Conservation (phyloP, 1,140 invertebrate genomes). For the silkworm (Bombyx mori) region ASM3026992v2 NC_085121.1:8037001-8037500, state of each 20-base stretch:
- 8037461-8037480: slow-evolving; percentile 10
- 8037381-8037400: no score
- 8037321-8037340: background rate
- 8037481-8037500: slow-evolving; percentile 21
- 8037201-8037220: slow-evolving; percentile 10
- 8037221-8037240: slow-evolving; percentile 4
- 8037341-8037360: background rate
- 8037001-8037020: slow-evolving; percentile 3
- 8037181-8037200: slow-evolving; percentile 17
- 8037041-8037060: no score
- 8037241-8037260: no score
- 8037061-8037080: slow-evolving; percentile 4
- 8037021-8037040: no score
- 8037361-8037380: no score
- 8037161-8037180: slow-evolving; percentile 16
- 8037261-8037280: no score
- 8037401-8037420: no score
- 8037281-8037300: no score
- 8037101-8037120: slow-evolving; percentile 5
- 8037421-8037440: background rate
- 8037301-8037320: no score
- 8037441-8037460: background rate
- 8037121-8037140: slow-evolving; percentile 13
- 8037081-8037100: slow-evolving; percentile 16
- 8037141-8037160: slow-evolving; percentile 11